Evolutionary conservation across 2,113 vertebrate species (phyloP), one percentile per base, ranked within the genome.

Genomic region (Megaceryle maxima): DNA sequence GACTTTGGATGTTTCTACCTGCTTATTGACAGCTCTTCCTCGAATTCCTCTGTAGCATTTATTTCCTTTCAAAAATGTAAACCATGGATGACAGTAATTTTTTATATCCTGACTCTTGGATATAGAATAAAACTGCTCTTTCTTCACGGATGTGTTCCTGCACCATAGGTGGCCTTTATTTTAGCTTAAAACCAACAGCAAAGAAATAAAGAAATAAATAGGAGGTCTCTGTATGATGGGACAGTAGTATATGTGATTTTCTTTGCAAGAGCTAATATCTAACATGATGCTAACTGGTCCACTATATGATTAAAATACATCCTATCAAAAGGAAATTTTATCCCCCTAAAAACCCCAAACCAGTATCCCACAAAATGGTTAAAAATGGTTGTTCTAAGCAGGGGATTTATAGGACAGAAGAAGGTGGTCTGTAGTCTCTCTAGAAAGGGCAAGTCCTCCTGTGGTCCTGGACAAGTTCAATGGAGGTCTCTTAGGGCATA

Each of bases 321-420:
- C 4, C 5, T 35, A 41, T 21, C 11, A 14, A 39, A 87, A 82
- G 8, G 64, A 77, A 60, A n/a, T n/a, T 43, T 28, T 35, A 43
- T 41, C 1, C 16, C 3, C 9, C 1, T 13, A 1, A 13, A 26
- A 14, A 3, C 5, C 6, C n/a, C 9, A 73, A 77, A 11, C 4
- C 6, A 31, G 3, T 75, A 46, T 59, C 33, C 41, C 8, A 0
- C 78, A 31, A 91, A 84, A 2, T 31, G 51, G 26, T 44, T 94
- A 56, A 55, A 90, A 86, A 63, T 4, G 6, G 9, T 18, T 12
- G 4, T 55, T 59, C 20, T 63, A 70, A 43, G 9, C 24, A 86
- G 63, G 29, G 10, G 19, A 56, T 86, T 8, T 66, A 9, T 33
- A 48, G 68, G 31, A 26, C 43, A 84, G 33, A 9, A 73, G 4